phyloP scores from a whole-genome alignment of 2,113 vertebrate species.

The Emydura subglobosa region DNA sequence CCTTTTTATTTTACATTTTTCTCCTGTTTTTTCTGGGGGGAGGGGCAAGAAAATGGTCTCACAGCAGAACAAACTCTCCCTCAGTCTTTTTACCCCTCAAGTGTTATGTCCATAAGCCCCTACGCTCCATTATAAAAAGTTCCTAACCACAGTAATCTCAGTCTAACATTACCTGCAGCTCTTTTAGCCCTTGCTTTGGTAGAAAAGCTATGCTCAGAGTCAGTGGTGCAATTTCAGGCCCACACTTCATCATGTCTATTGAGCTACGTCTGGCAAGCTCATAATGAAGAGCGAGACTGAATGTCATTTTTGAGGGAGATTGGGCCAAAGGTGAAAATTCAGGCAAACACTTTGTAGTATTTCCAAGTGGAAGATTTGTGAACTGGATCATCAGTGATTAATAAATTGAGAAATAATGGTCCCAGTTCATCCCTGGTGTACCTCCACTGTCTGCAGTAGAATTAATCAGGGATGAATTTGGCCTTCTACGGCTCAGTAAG shows the following conservation, averaged over 20 bases:
- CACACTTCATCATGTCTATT: background rate
- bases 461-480: background rate
- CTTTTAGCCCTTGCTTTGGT: background rate
- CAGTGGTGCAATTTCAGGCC: background rate
- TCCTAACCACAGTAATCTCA: background rate
- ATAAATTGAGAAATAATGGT: background rate
- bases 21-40: background rate
- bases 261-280: background rate
- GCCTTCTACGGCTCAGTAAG: background rate
- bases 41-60: background rate
- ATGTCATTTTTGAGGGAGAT: background rate
- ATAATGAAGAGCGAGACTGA: background rate
- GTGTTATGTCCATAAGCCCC: background rate
- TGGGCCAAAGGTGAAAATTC: conserved; percentile 3
- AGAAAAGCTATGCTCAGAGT: background rate
- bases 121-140: background rate
- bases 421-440: background rate
- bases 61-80: background rate
- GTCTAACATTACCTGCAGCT: background rate
- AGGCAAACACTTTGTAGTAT: background rate
- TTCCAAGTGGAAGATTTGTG: background rate
- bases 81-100: background rate
- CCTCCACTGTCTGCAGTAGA: background rate
- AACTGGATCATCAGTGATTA: background rate
- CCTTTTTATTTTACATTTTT: background rate